A percentile compares a stretch with the other conserved stretches of the same genome.
Conservation (phyloP, 2,888 invertebrate species). For the Cotesia congregata region DNA sequence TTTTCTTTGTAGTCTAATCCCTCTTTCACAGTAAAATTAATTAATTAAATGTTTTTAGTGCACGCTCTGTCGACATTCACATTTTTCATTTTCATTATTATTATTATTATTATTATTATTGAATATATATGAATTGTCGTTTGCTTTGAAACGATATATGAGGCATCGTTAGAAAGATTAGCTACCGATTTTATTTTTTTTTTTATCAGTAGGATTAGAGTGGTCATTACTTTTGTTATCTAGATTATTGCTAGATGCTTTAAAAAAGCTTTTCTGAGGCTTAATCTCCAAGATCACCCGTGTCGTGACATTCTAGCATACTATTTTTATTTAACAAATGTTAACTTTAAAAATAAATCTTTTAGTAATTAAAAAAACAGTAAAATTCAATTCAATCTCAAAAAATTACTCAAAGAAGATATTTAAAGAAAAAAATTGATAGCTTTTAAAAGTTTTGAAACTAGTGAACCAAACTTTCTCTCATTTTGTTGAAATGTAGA, state of each 20-base stretch:
- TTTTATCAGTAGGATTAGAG: background rate
- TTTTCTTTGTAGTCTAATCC: conserved; percentile 14
- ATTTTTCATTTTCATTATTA: background rate
- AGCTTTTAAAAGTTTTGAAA: background rate
- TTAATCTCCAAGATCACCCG: background rate
- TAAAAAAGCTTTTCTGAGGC: background rate
- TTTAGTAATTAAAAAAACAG: too few relatives aligned
- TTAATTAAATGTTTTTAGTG: conserved; percentile 22
- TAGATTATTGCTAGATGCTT: background rate
- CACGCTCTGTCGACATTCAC: conserved; percentile 23
- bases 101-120: background rate
- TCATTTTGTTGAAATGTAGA: background rate
- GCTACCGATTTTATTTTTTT: background rate
- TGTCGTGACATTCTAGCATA: too few relatives aligned
- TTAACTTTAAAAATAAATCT: too few relatives aligned
- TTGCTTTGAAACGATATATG: background rate
- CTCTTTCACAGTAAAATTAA: conserved; percentile 16
- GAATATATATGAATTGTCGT: background rate
- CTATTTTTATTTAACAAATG: too few relatives aligned
- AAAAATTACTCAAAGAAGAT: too few relatives aligned
- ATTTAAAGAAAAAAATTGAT: background rate
- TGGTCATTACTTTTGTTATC: conserved; percentile 2
- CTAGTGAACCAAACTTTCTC: background rate
- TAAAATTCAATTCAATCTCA: too few relatives aligned
- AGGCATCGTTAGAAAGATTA: conserved; percentile 1